Percentiles rank a stretch among this genome's conserved stretches.
Evolutionary conservation across 2,113 vertebrate species (phyloP).

Genomic region (Vanacampus margaritifer): DNA sequence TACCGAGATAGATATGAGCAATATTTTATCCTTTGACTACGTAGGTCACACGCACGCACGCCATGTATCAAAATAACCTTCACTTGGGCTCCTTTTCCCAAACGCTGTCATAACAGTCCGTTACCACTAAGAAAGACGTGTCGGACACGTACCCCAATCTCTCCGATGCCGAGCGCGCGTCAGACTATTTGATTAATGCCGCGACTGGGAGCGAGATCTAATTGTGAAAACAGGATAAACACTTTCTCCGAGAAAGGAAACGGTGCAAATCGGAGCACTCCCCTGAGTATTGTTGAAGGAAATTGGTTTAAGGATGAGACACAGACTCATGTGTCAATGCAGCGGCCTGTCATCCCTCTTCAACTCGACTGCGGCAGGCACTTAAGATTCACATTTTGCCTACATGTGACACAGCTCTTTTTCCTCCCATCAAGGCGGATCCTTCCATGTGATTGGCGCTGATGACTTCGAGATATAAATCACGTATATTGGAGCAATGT

Average conservation of each 20-base stretch:
- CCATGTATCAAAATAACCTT: slow-evolving; percentile 21
- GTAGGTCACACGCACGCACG: slow-evolving; percentile 6
- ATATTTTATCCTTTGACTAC: slow-evolving; percentile 19
- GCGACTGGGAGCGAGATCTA: slow-evolving; percentile 61
- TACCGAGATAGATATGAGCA: slow-evolving; percentile 17
- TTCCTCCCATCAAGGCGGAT: slow-evolving; percentile 41
- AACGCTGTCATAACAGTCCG: slow-evolving; percentile 29
- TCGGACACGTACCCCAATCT: slow-evolving; percentile 44
- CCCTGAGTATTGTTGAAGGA: slow-evolving; percentile 58
- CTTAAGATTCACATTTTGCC: slow-evolving; percentile 43
- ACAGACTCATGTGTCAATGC: slow-evolving; percentile 56
- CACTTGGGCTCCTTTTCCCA: slow-evolving; percentile 15
- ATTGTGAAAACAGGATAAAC: slow-evolving; percentile 73
- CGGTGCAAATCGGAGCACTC: slow-evolving; percentile 63
- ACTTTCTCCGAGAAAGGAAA: slow-evolving; percentile 58
- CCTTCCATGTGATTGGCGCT: slow-evolving; percentile 62
- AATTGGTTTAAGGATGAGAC: slow-evolving; percentile 68
- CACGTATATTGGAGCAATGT: slow-evolving; percentile 64
- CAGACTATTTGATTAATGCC: slow-evolving; percentile 65
- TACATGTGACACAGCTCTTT: slow-evolving; percentile 24
- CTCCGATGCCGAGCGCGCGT: slow-evolving; percentile 42
- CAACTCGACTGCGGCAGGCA: slow-evolving; percentile 23
- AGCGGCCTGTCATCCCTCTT: slow-evolving; percentile 23
- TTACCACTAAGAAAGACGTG: slow-evolving; percentile 36
- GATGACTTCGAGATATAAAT: slow-evolving; percentile 68